Conservation (phyloP, 2,888 invertebrate species). For the Hofmannophila pseudospretella region DNA sequence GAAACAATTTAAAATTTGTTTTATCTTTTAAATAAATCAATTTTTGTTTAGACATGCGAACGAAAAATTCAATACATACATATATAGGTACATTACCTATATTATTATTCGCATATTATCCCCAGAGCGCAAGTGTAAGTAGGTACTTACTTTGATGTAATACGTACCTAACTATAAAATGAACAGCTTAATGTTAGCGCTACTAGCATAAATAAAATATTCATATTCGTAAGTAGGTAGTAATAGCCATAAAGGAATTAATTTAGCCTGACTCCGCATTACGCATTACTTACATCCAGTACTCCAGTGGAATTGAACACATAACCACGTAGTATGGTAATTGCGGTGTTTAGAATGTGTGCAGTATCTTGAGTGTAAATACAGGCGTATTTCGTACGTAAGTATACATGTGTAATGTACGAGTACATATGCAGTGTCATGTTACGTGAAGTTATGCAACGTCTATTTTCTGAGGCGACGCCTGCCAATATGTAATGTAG, state of each 20-base stretch:
- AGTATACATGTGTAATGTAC: not conserved
- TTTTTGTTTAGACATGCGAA: not conserved
- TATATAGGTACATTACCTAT: too few species aligned
- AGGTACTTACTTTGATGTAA: not conserved
- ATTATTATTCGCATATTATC: too few species aligned
- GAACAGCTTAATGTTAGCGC: not conserved
- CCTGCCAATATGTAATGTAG: not conserved
- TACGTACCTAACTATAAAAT: not conserved
- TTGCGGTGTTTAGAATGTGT: conserved; percentile 3
- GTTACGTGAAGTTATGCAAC: not conserved
- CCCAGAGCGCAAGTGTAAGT: too few species aligned
- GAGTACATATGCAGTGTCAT: too few species aligned
- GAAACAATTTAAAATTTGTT: conserved; percentile 9
- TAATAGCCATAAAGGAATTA: conserved; percentile 5
- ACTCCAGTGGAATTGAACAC: conserved; percentile 2
- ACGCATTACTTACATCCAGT: conserved; percentile 4
- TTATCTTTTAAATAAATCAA: not conserved
- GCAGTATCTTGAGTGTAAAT: not conserved
- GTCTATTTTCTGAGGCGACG: not conserved
- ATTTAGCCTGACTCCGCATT: conserved; percentile 7
- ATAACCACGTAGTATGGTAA: conserved; percentile 10
- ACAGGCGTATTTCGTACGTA: not conserved
- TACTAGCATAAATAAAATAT: conserved; percentile 3
- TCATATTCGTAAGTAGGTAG: conserved; percentile 1
- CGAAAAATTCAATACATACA: not conserved